These are phyloP conservation scores for Sandelia bainsii DNA, from an alignment of 2,797 vertebrate genomes.

Conservation along the genomic window DNA sequence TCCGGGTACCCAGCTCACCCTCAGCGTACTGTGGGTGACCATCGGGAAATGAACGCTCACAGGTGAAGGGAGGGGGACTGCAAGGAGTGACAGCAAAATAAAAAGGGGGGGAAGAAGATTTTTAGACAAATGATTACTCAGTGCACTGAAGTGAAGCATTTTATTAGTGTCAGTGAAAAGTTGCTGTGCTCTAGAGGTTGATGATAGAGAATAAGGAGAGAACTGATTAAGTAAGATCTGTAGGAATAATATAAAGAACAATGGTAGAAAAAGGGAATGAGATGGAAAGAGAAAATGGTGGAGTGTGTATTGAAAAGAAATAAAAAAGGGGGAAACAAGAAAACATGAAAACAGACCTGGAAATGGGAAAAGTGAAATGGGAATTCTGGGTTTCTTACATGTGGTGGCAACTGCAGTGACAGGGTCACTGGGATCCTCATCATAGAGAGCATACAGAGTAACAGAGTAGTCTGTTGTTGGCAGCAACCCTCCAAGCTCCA, in stretches of 20 bases:
- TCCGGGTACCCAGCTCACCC: slow-evolving; percentile 87
- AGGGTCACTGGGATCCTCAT: slow-evolving; percentile 92
- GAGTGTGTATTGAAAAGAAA: not conserved
- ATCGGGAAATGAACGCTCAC: slow-evolving; percentile 86
- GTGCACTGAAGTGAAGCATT: not conserved
- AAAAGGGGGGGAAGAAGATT: not conserved
- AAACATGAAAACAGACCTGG: not conserved
- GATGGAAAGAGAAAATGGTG: too few species aligned
- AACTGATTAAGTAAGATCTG: too few species aligned
- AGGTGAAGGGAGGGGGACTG: slow-evolving; percentile 85
- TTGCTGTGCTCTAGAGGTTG: not conserved
- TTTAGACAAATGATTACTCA: not conserved
- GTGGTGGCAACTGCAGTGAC: slow-evolving; percentile 88
- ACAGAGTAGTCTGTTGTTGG: slow-evolving; percentile 90
- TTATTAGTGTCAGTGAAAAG: not conserved
- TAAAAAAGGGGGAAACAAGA: not conserved
- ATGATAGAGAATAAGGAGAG: not conserved
- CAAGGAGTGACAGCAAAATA: not conserved
- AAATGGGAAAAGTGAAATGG: not conserved
- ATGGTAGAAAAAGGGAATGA: too few species aligned
- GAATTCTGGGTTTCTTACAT: slow-evolving; percentile 76
- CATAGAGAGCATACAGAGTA: slow-evolving; percentile 89
- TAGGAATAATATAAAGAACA: too few species aligned
- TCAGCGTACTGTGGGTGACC: slow-evolving; percentile 88
- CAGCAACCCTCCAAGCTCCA: slow-evolving; percentile 85